Evolutionary conservation across 2,888 invertebrate species (phyloP).

Genomic region (Sarcophaga variegata): DNA sequence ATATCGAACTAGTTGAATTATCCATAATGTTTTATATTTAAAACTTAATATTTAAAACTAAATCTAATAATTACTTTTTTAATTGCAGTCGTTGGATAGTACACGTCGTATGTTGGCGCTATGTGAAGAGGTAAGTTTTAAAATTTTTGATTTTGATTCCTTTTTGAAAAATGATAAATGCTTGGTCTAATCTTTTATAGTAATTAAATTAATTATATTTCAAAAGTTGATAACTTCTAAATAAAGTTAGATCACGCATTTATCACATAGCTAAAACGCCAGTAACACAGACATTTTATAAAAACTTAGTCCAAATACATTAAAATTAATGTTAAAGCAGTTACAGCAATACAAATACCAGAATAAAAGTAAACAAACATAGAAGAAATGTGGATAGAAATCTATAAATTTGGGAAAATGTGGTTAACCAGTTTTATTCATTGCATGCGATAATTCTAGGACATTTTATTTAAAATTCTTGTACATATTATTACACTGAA

Average conservation of each 20-base stretch:
- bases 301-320: neutral
- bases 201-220: neutral
- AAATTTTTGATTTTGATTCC: neutral
- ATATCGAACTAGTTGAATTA: too few relatives aligned
- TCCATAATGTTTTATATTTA: too few relatives aligned
- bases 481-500: too few relatives aligned
- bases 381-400: neutral
- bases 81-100: conserved; percentile 90
- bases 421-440: too few relatives aligned
- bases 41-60: too few relatives aligned
- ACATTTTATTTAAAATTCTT: too few relatives aligned
- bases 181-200: conserved; percentile 2
- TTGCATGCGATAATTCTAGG: too few relatives aligned
- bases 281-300: conserved; percentile 25
- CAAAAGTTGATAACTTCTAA: neutral
- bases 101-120: conserved; percentile 95
- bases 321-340: neutral
- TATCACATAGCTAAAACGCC: conserved; percentile 1
- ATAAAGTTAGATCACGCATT: conserved; percentile 32
- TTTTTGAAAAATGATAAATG: conserved; percentile 7
- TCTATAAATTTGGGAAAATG: too few relatives aligned
- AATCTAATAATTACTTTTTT: neutral
- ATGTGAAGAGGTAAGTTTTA: conserved; percentile 88
- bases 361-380: neutral
- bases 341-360: conserved; percentile 1